Percentiles rank a stretch among this genome's conserved stretches.
Evolutionary conservation across 1,140 invertebrate species (phyloP).

Genomic region (Pachypeltis micranthus): DNA sequence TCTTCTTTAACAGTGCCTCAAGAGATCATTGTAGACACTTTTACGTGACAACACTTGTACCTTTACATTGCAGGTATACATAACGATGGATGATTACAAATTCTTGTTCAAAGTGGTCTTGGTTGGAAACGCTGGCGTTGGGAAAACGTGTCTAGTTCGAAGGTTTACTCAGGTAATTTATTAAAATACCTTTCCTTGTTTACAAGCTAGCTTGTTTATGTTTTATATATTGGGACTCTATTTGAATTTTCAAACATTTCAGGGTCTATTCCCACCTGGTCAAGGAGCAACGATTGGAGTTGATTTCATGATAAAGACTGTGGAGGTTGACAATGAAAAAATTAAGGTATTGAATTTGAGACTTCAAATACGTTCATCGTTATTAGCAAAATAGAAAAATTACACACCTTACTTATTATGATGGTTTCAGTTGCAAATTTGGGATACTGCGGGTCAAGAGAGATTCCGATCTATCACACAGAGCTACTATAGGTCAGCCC

Average conservation of each 20-base stretch:
- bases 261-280: slow-evolving; percentile 86
- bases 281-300: slow-evolving; percentile 99
- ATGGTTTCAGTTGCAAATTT: slow-evolving; percentile 83
- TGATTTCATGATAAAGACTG: slow-evolving; percentile 99
- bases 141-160: slow-evolving; percentile 85
- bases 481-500: slow-evolving; percentile 94
- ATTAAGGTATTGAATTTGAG: slow-evolving; percentile 69
- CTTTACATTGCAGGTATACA: not conserved
- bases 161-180: slow-evolving; percentile 64
- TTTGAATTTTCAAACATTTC: too few species aligned
- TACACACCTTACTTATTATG: too few species aligned
- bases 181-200: not conserved
- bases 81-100: slow-evolving; percentile 89
- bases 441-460: slow-evolving; percentile 96
- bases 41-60: too few species aligned
- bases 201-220: too few species aligned
- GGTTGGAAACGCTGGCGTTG: slow-evolving; percentile 89
- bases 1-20: too few species aligned
- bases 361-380: too few species aligned
- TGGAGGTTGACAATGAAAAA: slow-evolving; percentile 96
- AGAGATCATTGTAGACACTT: too few species aligned
- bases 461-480: slow-evolving; percentile 94
- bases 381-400: too few species aligned
- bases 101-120: slow-evolving; percentile 96
- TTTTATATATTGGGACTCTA: too few species aligned